phyloP scores from a whole-genome alignment of 1,140 invertebrate species.

The Dermatophagoides farinae region DNA sequence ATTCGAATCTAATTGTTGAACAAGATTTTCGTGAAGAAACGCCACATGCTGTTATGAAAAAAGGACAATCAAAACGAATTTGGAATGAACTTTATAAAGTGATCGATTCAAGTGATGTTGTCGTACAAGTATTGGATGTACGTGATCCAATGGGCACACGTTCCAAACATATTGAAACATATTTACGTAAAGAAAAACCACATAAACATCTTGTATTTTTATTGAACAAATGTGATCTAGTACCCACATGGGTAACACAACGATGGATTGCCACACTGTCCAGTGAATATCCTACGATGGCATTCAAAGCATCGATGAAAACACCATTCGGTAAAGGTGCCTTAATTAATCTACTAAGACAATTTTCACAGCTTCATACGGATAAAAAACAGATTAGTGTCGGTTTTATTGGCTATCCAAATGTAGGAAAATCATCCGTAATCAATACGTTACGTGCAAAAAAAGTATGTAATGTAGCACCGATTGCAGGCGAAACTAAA shows the following conservation, averaged over 20 bases:
- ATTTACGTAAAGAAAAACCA: slow-evolving; percentile 63
- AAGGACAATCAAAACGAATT: slow-evolving; percentile 86
- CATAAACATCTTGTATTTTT: slow-evolving; percentile 89
- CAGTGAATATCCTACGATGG: slow-evolving; percentile 85
- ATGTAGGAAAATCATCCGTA: slow-evolving; percentile 84
- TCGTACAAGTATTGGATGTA: slow-evolving; percentile 78
- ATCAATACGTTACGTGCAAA: slow-evolving; percentile 88
- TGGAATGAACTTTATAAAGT: slow-evolving; percentile 99
- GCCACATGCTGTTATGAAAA: slow-evolving; percentile 45
- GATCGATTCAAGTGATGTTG: slow-evolving; percentile 92
- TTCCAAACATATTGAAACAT: slow-evolving; percentile 77
- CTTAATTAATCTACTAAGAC: slow-evolving; percentile 80
- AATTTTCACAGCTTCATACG: slow-evolving; percentile 83
- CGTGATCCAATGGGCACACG: slow-evolving; percentile 86
- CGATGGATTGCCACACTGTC: slow-evolving; percentile 83
- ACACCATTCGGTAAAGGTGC: slow-evolving; percentile 98
- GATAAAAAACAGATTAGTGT: slow-evolving; percentile 98
- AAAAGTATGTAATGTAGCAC: slow-evolving; percentile 94
- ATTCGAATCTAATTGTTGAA: slow-evolving; percentile 47
- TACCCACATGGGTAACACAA: slow-evolving; percentile 89
- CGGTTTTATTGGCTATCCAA: slow-evolving; percentile 96
- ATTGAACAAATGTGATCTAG: slow-evolving; percentile 66
- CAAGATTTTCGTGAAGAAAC: slow-evolving; percentile 24
- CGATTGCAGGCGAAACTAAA: slow-evolving; percentile 97
- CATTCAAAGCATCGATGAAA: slow-evolving; percentile 90